Evolutionary conservation across 2,797 vertebrate genomes (phyloP), one percentile per base, ranked within the genome.

Genomic region (Scolopax bukidnonensis): DNA sequence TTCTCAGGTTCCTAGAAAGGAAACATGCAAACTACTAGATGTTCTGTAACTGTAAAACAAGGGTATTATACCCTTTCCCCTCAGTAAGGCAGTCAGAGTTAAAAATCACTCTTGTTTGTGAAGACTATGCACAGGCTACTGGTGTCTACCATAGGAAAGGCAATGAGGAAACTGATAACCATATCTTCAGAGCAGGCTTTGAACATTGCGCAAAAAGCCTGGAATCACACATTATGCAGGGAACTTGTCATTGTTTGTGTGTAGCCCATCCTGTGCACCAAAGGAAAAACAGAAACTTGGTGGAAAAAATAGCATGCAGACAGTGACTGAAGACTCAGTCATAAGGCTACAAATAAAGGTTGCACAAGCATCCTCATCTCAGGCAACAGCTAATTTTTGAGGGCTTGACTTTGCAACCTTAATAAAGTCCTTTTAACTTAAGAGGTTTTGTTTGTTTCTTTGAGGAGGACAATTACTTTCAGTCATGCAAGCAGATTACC

Each of bases 111-210:
- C 2, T 40, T 75, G 20, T 60, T 79, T 67, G 43, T 36, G 19
- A 32, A 92, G 61, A 38, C 23, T 28, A 17, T 54, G 23, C 30
- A 4, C 33, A 64, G 30, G 71, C 60, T 48, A 48, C 68, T 54
- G 47, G 20, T 76, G 68, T 47, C 56, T 33, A 14, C 57, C 74
- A 80, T 88, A 92, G 95, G 90, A 93, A 94, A 70, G 33, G 36
- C 88, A 69, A 0, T 51, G 80, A 90, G 80, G 90, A 94, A 95
- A 33, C 88, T 81, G 88, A 96, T 91, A 90, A 27, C 47, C 11
- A 0, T 69, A 68, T 95, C 85, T 95, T 75, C 91, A 81, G 57
- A 51, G 73, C 85, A 65, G n/a, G 51, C 40, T 63, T 71, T 90
- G 57, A 67, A 23, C 28, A 10, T 2, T 87, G 93, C 10, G 69